Evolutionary conservation across 2,113 vertebrate species (phyloP).

Genomic region (Chamaetylas fuelleborni): DNA sequence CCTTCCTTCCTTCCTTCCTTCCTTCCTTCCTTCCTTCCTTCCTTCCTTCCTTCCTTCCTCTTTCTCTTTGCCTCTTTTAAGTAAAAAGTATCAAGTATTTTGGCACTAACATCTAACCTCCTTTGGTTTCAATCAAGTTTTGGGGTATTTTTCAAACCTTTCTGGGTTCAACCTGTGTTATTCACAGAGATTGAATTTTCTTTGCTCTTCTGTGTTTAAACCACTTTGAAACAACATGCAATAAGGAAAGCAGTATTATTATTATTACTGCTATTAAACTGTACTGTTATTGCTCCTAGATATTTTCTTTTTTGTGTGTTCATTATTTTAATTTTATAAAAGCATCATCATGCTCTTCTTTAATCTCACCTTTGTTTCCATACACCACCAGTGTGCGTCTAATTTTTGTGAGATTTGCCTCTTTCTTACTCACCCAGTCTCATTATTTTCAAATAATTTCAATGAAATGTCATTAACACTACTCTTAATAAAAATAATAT

Average conservation of each 20-base stretch:
- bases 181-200: background rate
- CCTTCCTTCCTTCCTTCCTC: too few relatives aligned
- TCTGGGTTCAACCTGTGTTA: background rate
- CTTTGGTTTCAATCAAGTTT: background rate
- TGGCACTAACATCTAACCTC: background rate
- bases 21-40: too few relatives aligned
- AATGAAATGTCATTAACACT: background rate
- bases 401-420: background rate
- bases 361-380: background rate
- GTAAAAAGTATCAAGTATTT: background rate
- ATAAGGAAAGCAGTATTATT: background rate
- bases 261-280: background rate
- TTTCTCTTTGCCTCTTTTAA: too few relatives aligned
- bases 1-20: too few relatives aligned
- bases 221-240: fast-evolving
- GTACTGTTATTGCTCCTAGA: background rate
- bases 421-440: background rate
- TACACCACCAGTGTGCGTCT: background rate
- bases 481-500: background rate
- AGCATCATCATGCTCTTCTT: background rate
- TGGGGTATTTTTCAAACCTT: background rate
- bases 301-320: background rate
- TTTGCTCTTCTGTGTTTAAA: background rate
- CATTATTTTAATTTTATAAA: background rate
- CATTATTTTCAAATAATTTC: background rate